Conservation (phyloP, 2,113 vertebrate species). For the Sinocyclocheilus grahami region DNA sequence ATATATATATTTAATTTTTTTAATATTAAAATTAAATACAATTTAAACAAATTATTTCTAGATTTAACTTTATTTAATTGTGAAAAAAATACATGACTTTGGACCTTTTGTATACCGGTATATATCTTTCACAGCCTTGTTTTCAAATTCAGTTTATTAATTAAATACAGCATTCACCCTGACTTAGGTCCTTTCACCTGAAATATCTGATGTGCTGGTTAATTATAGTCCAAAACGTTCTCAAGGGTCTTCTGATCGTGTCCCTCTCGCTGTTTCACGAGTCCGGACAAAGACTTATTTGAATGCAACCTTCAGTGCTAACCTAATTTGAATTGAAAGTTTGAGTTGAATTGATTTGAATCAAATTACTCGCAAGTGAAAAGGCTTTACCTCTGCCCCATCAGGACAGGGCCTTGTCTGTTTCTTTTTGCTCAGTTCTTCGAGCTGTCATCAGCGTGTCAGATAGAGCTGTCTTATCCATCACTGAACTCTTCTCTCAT, state of each 20-base stretch:
- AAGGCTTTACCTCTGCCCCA: slow-evolving; percentile 41
- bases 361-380: slow-evolving; percentile 10
- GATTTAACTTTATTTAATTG: not conserved
- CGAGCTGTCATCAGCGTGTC: slow-evolving; percentile 47
- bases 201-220: not conserved
- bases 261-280: not conserved
- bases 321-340: slow-evolving; percentile 26
- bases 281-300: slow-evolving; percentile 19
- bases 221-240: not conserved
- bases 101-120: not conserved
- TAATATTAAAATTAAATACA: not conserved
- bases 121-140: not conserved
- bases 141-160: not conserved
- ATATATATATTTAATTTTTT: not conserved
- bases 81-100: not conserved
- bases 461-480: slow-evolving; percentile 47
- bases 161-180: not conserved
- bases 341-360: slow-evolving; percentile 25
- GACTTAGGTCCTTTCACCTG: not conserved
- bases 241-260: not conserved
- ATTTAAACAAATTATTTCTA: not conserved
- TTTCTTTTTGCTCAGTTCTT: slow-evolving; percentile 41
- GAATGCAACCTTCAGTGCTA: slow-evolving; percentile 11
- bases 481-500: slow-evolving; percentile 43
- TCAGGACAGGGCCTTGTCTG: slow-evolving; percentile 45